Conservation (phyloP, 1,140 invertebrate genomes). For the Wiebesia pumilae region DNA sequence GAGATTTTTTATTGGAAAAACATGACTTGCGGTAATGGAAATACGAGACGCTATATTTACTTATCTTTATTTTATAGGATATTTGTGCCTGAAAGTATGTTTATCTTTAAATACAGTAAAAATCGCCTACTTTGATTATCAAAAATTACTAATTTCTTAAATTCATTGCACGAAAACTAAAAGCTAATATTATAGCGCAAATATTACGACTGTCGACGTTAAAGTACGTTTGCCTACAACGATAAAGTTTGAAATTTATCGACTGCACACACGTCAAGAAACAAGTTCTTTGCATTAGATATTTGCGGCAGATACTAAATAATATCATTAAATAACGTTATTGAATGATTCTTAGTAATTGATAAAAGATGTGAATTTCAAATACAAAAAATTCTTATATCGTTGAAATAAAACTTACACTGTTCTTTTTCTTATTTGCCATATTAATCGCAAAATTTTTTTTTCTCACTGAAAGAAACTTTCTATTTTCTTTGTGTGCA, state of each 20-base stretch:
- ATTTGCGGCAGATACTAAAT: neutral
- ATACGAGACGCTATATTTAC: neutral
- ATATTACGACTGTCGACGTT: neutral
- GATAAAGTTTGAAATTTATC: neutral
- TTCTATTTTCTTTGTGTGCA: neutral
- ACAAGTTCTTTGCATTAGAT: neutral
- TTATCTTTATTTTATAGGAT: neutral
- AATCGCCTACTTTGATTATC: neutral
- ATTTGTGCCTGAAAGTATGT: neutral
- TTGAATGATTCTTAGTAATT: neutral
- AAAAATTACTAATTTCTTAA: neutral
- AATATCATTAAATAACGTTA: no score
- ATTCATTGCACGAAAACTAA: neutral
- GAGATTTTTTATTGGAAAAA: neutral
- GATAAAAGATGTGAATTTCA: neutral
- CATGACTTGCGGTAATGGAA: neutral
- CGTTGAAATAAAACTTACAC: neutral
- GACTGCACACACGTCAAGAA: neutral
- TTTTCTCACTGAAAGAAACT: neutral
- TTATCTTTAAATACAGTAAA: neutral
- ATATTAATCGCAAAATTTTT: neutral
- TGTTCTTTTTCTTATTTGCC: neutral
- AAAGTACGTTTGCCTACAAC: no score
- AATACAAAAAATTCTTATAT: neutral
- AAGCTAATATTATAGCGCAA: neutral